Evolutionary conservation across 2,888 invertebrate genomes (phyloP).

Genomic region (Axea sp.): DNA sequence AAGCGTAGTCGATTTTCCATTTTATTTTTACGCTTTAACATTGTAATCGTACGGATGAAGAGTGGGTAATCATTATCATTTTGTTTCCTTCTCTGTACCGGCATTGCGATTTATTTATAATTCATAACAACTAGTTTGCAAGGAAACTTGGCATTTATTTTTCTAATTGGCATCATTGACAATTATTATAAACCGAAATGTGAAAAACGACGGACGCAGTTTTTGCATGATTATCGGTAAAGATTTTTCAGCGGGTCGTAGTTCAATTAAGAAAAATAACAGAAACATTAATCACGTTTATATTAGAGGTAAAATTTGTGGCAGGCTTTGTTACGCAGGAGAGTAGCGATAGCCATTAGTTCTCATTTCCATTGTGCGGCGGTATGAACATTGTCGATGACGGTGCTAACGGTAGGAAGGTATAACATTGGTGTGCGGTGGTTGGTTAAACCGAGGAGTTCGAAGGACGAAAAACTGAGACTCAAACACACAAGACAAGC

Average conservation of each 20-base stretch:
- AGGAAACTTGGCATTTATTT: too few relatives aligned
- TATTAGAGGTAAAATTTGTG: slow-evolving; percentile 37
- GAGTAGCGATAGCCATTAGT: slow-evolving; percentile 58
- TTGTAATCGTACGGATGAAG: too few relatives aligned
- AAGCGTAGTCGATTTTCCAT: too few relatives aligned
- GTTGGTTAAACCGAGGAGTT: slow-evolving; percentile 27
- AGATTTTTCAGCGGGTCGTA: neutral
- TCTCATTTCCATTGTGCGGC: slow-evolving; percentile 58
- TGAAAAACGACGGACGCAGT: slow-evolving; percentile 6
- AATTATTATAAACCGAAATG: too few relatives aligned
- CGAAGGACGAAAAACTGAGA: slow-evolving; percentile 58
- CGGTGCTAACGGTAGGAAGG: slow-evolving; percentile 53
- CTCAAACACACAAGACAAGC: slow-evolving; percentile 64
- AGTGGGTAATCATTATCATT: too few relatives aligned
- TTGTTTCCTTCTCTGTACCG: too few relatives aligned
- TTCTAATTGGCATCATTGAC: too few relatives aligned
- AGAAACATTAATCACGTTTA: slow-evolving; percentile 35
- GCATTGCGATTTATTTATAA: too few relatives aligned
- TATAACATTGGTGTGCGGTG: slow-evolving; percentile 24
- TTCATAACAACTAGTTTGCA: too few relatives aligned
- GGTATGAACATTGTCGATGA: slow-evolving; percentile 50
- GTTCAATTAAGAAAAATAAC: slow-evolving; percentile 21
- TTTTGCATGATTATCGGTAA: slow-evolving; percentile 3
- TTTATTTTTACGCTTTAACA: too few relatives aligned
- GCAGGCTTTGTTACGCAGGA: slow-evolving; percentile 40